Evolutionary conservation across 2,888 invertebrate genomes (phyloP).

Genomic region (Epinotia ramella): DNA sequence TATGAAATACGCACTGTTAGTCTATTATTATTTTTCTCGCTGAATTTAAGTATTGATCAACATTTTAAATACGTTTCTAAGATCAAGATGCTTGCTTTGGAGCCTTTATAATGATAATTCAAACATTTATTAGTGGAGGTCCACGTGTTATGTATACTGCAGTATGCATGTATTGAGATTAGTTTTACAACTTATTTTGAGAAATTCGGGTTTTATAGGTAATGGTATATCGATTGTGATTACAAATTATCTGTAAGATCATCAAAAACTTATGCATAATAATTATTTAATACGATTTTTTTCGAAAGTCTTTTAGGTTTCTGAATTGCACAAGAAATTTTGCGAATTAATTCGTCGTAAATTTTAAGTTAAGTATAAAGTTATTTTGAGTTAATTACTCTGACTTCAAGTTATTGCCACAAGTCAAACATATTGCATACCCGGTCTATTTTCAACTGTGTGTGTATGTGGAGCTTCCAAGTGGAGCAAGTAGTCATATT

Average conservation of each 20-base stretch:
- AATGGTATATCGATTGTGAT: not conserved
- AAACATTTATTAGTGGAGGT: not conserved
- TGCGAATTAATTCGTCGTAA: not conserved
- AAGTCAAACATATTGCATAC: no score
- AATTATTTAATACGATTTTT: not conserved
- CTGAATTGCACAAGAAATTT: not conserved
- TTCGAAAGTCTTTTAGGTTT: not conserved
- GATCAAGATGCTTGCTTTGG: no score
- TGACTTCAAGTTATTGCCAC: no score
- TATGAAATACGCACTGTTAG: not conserved
- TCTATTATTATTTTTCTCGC: no score
- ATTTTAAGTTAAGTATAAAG: not conserved
- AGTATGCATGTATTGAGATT: not conserved
- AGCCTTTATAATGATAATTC: not conserved
- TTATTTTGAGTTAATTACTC: no score
- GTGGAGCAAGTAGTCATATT: no score
- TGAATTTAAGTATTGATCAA: no score
- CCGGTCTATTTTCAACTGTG: no score
- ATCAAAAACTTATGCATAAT: not conserved
- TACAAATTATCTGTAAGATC: conserved; percentile 2
- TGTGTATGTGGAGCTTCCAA: no score
- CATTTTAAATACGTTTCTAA: no score
- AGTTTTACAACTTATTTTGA: not conserved
- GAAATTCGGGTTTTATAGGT: not conserved
- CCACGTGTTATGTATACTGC: not conserved